Evolutionary conservation across 2,797 vertebrate species (phyloP), one percentile per base, ranked within the genome.

Genomic region (Danionella dracula): DNA sequence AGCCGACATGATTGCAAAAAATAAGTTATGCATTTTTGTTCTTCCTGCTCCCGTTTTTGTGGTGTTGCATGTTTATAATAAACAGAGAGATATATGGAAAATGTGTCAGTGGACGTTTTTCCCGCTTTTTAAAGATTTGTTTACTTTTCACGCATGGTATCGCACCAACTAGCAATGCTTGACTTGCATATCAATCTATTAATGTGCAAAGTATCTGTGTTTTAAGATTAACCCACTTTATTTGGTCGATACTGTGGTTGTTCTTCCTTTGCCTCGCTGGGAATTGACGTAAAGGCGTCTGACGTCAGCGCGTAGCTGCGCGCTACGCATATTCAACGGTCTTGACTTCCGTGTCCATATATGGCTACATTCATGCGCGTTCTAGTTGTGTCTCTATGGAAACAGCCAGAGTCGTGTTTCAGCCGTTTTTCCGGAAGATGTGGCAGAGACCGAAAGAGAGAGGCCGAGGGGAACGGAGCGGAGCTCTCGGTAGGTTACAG

Each of bases 291-390:
- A 72, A 1, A 53, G n/a, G 81, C 45, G 32, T 17, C 17, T 54
- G 37, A 76, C 90, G 89, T 89, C 88, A 87, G 15, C 45, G 66
- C 83, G 85, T 71, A 23, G 35, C 2, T 31, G 53, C 55, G 8
- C n/a, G 59, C 29, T 8, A 41, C 68, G 76, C 74, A 72, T 9
- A 2, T 55, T n/a, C n/a, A 5, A 7, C 9, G n/a, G 55, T 17
- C 2, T 16, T 59, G 49, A 66, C 46, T 85, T 89, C 90, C 91
- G 27, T 89, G 86, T 40, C 93, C 93, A 93, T 89, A 84, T 93
- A 82, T 89, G 90, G 85, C 64, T 31, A 42, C 15, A 9, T 13
- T 46, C 31, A 20, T 1, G 57, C 8, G 10, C 77, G 67, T 49
- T 82, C 71, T 90, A 27, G 84, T 88, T 88, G 84, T 79, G 86